phyloP scores from a whole-genome alignment of 2,888 invertebrate genomes.

The Hartigia nigra region DNA sequence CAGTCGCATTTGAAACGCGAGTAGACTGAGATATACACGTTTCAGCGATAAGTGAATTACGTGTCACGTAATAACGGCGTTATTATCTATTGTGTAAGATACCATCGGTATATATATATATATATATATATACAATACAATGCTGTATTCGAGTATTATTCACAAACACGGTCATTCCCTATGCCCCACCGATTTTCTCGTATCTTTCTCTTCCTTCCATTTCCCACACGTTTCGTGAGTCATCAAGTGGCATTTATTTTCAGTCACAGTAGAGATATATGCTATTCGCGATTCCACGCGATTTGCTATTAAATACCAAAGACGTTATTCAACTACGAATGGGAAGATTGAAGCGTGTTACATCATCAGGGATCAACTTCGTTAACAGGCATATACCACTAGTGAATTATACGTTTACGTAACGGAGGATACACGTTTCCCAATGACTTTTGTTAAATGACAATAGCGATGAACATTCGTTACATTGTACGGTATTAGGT shows the following conservation, averaged over 20 bases:
- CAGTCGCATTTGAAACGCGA: background rate
- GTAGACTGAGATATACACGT: background rate
- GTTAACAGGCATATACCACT: slow-evolving; percentile 32
- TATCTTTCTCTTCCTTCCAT: background rate
- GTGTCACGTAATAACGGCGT: background rate
- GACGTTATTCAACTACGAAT: slow-evolving; percentile 33
- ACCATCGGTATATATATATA: background rate
- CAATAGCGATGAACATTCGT: background rate
- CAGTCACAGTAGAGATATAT: background rate
- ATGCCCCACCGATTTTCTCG: background rate
- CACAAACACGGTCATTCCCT: background rate
- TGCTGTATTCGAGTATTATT: background rate
- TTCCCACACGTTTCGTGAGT: background rate
- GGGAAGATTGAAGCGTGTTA: slow-evolving; percentile 28
- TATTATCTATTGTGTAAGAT: background rate
- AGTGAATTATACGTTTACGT: slow-evolving; percentile 40
- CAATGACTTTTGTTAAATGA: slow-evolving; percentile 3
- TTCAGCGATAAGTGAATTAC: background rate
- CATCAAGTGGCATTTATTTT: background rate
- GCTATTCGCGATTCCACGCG: background rate
- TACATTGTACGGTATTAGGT: background rate
- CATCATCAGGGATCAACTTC: slow-evolving; percentile 40
- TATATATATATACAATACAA: background rate
- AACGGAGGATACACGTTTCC: slow-evolving; percentile 18
- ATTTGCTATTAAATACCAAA: slow-evolving; percentile 24